These are phyloP conservation scores for Setipinna tenuifilis DNA, from an alignment of 2,797 vertebrate species.

Conservation along the genomic window DNA sequence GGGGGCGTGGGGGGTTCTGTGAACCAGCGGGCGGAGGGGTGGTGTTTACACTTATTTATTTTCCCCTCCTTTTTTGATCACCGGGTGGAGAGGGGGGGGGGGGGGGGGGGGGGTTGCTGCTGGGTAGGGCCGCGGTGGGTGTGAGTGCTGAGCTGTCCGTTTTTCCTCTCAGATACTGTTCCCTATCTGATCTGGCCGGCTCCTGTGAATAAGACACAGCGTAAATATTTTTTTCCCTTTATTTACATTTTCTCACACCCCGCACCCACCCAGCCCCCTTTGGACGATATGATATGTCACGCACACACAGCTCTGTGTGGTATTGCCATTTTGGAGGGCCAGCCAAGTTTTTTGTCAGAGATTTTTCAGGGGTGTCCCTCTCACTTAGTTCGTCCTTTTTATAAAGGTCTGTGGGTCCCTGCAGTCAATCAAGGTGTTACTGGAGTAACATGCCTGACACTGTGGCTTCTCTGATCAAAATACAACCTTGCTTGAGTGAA, in stretches of 20 bases:
- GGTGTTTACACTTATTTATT: slow-evolving; percentile 1
- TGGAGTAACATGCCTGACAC: not conserved
- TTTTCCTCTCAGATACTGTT: not conserved
- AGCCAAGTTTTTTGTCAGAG: not conserved
- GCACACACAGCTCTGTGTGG: not conserved
- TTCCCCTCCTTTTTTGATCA: not conserved
- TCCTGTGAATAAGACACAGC: not conserved
- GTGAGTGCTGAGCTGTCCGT: not conserved
- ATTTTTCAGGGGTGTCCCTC: not conserved
- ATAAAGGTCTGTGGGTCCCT: not conserved
- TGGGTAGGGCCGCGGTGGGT: not conserved
- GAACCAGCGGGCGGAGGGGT: not conserved
- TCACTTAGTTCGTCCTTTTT: slow-evolving; percentile 32
- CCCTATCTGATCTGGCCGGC: not conserved
- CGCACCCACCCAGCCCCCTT: not conserved
- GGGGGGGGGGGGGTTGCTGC: not conserved
- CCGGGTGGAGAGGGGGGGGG: not conserved
- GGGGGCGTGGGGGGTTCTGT: too few species aligned
- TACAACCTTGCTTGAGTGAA: not conserved
- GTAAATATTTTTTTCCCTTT: not conserved
- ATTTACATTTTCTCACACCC: not conserved
- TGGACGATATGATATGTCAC: too few species aligned
- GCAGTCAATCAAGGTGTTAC: not conserved
- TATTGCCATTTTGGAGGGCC: not conserved
- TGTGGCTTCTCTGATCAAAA: not conserved